A percentile compares a stretch with the other conserved stretches of the same genome.
These are phyloP conservation scores for Erannis defoliaria DNA, from an alignment of 2,888 invertebrate genomes.

Conservation along the genomic window DNA sequence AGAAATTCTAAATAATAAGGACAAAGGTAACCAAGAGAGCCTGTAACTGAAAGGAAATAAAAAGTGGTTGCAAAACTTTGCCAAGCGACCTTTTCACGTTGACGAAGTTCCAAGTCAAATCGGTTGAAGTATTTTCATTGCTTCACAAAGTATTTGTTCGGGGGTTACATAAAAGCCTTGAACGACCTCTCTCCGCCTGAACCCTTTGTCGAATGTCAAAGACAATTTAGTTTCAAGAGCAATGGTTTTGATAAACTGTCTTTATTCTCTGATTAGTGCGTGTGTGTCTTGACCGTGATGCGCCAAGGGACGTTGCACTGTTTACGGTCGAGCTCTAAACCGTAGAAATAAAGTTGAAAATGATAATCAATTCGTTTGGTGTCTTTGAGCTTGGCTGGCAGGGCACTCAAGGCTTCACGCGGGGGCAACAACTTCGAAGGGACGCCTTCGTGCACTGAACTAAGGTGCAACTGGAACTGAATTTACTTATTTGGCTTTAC, in stretches of 20 bases:
- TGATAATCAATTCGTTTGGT: conserved; percentile 38
- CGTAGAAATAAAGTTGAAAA: conserved; percentile 41
- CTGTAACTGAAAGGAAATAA: conserved; percentile 16
- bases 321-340: conserved; percentile 32
- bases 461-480: conserved; percentile 62
- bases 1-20: conserved; percentile 36
- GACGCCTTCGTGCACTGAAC: conserved; percentile 73
- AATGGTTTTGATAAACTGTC: conserved; percentile 34
- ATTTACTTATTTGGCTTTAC: conserved; percentile 55
- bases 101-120: conserved; percentile 19
- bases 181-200: conserved; percentile 24
- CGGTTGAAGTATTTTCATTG: conserved; percentile 26
- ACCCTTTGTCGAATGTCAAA: conserved; percentile 30
- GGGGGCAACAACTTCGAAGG: conserved; percentile 71
- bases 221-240: conserved; percentile 25
- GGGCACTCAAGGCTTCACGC: conserved; percentile 66
- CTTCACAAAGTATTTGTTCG: conserved; percentile 22
- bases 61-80: conserved; percentile 18
- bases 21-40: conserved; percentile 15
- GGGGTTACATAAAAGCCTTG: conserved; percentile 30
- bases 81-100: conserved; percentile 6
- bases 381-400: conserved; percentile 54
- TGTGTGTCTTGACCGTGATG: conserved; percentile 40
- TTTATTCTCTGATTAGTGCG: conserved; percentile 40
- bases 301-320: conserved; percentile 40